A percentile compares a stretch with the other conserved stretches of the same genome.
phyloP scores from a whole-genome alignment of 2,113 vertebrate genomes.

The Mustelus asterias region DNA sequence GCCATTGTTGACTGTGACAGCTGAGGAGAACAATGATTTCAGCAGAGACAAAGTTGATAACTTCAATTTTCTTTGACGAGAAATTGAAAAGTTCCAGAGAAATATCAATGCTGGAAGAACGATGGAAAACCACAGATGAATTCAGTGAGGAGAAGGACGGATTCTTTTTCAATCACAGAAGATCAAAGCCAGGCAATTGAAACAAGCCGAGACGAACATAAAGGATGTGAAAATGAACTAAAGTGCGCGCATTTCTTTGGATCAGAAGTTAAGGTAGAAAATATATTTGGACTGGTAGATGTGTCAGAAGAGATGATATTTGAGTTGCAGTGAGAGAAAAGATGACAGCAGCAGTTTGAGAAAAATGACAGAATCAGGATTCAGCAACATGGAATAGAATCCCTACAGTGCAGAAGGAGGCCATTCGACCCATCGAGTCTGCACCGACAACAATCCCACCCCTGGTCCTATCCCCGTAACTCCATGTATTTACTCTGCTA shows the following conservation, averaged over 20 bases:
- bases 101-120: background rate
- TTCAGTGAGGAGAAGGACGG: background rate
- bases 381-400: background rate
- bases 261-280: background rate
- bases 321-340: background rate
- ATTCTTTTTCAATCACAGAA: background rate
- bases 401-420: too few relatives aligned
- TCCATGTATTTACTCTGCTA: too few relatives aligned
- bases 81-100: background rate
- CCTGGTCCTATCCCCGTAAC: too few relatives aligned
- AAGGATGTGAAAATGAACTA: background rate
- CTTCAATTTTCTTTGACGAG: background rate
- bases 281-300: background rate
- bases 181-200: background rate
- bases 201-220: background rate
- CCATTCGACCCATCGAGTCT: too few relatives aligned
- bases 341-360: background rate
- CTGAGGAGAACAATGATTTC: background rate
- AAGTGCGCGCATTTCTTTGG: background rate
- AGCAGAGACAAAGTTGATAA: background rate
- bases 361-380: background rate
- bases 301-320: background rate
- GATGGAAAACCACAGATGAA: background rate
- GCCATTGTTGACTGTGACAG: background rate
- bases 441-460: too few relatives aligned